These are phyloP conservation scores for Leptocoma aspasia DNA, from an alignment of 2,113 vertebrate genomes.

Conservation along the genomic window DNA sequence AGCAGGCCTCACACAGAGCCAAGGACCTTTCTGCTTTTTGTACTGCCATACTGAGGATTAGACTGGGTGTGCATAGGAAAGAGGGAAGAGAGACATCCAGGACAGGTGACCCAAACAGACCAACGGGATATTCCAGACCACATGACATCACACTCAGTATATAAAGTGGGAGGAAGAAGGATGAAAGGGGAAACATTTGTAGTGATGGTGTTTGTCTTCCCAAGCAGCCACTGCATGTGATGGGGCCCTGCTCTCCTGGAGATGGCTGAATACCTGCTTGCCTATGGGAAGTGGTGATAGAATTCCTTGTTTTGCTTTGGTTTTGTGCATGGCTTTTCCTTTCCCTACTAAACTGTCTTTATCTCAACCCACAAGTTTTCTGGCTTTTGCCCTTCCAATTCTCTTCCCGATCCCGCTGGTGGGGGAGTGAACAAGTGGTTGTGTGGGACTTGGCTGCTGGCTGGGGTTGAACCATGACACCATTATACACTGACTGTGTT, in stretches of 20 bases:
- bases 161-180: not conserved
- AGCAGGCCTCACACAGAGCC: not conserved
- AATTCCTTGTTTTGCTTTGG: not conserved
- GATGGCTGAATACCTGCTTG: not conserved
- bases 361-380: not conserved
- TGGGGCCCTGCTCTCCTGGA: not conserved
- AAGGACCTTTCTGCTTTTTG: not conserved
- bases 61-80: not conserved
- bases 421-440: fast-evolving
- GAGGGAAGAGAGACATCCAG: fast-evolving
- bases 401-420: not conserved
- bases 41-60: not conserved
- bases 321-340: not conserved
- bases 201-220: not conserved
- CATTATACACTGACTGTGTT: not conserved
- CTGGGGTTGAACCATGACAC: not conserved
- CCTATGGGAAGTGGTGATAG: not conserved
- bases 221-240: not conserved
- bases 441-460: not conserved
- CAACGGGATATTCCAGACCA: not conserved
- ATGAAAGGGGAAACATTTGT: not conserved
- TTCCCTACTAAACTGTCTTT: not conserved
- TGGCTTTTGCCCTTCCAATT: not conserved
- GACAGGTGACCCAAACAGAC: not conserved
- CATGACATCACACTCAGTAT: not conserved